These are phyloP conservation scores for Erebia aethiops DNA, from an alignment of 2,888 invertebrate genomes.

Conservation along the genomic window DNA sequence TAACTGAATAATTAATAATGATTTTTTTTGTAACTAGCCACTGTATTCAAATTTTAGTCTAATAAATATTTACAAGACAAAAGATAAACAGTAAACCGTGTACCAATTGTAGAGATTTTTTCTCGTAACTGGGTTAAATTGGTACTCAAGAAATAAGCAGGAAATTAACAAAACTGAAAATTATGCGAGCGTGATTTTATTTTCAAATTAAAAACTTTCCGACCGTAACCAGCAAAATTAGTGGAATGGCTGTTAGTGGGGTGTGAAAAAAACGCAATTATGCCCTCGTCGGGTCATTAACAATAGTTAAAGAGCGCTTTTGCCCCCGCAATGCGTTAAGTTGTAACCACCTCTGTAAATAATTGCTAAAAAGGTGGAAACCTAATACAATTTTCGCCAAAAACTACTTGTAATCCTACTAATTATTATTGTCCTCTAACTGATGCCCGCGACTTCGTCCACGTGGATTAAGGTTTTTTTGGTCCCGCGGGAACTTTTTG, in stretches of 20 bases:
- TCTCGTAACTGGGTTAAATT: slow-evolving; percentile 11
- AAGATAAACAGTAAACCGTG: background rate
- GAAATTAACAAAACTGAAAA: slow-evolving; percentile 31
- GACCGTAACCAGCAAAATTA: slow-evolving; percentile 67
- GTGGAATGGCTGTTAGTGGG: slow-evolving; percentile 71
- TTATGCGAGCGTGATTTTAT: slow-evolving; percentile 34
- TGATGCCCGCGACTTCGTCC: no score
- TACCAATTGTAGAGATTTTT: background rate
- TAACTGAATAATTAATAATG: no score
- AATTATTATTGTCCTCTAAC: slow-evolving; percentile 23
- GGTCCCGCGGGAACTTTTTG: no score
- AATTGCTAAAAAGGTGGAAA: slow-evolving; percentile 37
- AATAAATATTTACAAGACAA: background rate
- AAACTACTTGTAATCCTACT: slow-evolving; percentile 16
- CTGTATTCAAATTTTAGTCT: no score
- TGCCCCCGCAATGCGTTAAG: slow-evolving; percentile 41
- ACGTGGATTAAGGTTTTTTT: no score
- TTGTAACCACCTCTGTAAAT: slow-evolving; percentile 44
- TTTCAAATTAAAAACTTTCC: slow-evolving; percentile 45
- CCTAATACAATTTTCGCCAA: slow-evolving; percentile 31
- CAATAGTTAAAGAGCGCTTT: slow-evolving; percentile 66
- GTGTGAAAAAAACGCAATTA: slow-evolving; percentile 76
- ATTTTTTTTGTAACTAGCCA: no score
- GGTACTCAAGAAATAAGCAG: slow-evolving; percentile 16
- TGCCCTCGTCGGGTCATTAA: slow-evolving; percentile 76